These are phyloP conservation scores for Cepaea hortensis DNA, from an alignment of 2,888 invertebrate species.

Conservation along the genomic window DNA sequence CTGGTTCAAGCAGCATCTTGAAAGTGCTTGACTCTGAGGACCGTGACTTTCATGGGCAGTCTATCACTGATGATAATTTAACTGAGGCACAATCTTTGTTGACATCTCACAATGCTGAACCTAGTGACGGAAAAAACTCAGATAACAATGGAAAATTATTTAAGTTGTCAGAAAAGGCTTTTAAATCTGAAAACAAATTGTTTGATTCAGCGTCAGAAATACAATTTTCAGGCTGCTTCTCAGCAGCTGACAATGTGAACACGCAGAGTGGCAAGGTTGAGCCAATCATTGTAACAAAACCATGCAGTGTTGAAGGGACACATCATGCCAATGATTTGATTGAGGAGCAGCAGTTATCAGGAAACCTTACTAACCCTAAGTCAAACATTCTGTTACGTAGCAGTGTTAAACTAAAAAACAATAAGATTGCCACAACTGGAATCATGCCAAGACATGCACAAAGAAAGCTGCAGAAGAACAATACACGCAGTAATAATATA, in stretches of 20 bases:
- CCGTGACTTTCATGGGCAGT: no score
- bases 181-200: no score
- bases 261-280: background rate
- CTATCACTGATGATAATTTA: no score
- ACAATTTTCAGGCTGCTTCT: background rate
- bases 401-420: constrained; percentile 8
- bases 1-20: background rate
- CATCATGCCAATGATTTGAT: no score
- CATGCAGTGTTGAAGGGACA: no score
- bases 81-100: no score
- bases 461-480: background rate
- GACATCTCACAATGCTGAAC: background rate
- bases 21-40: background rate
- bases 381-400: background rate
- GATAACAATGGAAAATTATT: background rate
- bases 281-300: no score
- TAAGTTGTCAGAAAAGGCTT: background rate
- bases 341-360: background rate
- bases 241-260: background rate
- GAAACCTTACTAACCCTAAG: background rate
- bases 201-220: background rate
- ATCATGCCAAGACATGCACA: background rate
- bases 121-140: background rate
- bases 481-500: background rate
- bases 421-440: background rate